phyloP scores from a whole-genome alignment of 2,888 invertebrate species.

The Microplitis deprimator region DNA sequence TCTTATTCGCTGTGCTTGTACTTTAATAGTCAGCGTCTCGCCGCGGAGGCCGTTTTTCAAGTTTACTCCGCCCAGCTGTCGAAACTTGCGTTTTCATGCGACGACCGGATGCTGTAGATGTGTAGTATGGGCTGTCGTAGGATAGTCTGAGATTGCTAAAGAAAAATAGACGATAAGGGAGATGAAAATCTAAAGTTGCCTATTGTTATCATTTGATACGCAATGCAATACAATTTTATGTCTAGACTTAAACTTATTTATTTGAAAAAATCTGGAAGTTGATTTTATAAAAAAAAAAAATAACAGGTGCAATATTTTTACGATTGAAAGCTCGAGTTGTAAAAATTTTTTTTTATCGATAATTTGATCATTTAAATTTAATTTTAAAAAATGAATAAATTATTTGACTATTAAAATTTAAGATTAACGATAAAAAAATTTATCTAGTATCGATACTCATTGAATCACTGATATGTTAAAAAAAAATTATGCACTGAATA shows the following conservation, averaged over 20 bases:
- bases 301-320: too few relatives aligned
- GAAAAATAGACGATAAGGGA: conserved; percentile 5
- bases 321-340: too few relatives aligned
- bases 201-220: conserved; percentile 29
- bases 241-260: not conserved
- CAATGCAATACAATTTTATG: conserved; percentile 17
- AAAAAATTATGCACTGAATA: too few relatives aligned
- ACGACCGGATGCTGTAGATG: conserved; percentile 28
- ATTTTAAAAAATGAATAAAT: too few relatives aligned
- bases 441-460: too few relatives aligned
- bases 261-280: not conserved
- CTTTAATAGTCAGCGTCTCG: conserved; percentile 38
- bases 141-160: not conserved
- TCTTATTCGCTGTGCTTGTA: not conserved
- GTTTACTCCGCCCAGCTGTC: conserved; percentile 40
- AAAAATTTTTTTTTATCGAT: too few relatives aligned
- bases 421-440: too few relatives aligned
- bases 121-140: conserved; percentile 4
- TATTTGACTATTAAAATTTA: too few relatives aligned
- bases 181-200: conserved; percentile 27
- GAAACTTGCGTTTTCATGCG: conserved; percentile 38
- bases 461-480: too few relatives aligned
- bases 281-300: too few relatives aligned
- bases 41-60: conserved; percentile 38
- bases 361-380: too few relatives aligned